These are phyloP conservation scores for Nemotelus nigrinus DNA, from an alignment of 2,888 invertebrate species.

Conservation along the genomic window DNA sequence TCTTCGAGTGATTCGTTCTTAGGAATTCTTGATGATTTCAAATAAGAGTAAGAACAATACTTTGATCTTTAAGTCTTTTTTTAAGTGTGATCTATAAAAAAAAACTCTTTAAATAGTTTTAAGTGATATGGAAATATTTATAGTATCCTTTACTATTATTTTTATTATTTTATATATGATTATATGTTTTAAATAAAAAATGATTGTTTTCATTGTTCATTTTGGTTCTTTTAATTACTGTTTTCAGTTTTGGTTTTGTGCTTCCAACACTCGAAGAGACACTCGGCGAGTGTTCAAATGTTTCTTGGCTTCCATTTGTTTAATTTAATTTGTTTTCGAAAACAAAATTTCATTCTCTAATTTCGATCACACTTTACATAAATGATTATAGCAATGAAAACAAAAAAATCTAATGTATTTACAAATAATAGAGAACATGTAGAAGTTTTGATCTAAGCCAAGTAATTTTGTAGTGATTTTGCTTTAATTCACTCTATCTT, in stretches of 20 bases:
- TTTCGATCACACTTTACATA: too few relatives aligned
- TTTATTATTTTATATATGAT: constrained; percentile 15
- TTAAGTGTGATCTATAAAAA: constrained; percentile 42
- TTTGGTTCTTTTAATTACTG: constrained; percentile 4
- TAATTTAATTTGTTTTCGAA: neutral
- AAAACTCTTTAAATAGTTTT: constrained; percentile 26
- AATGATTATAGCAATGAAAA: too few relatives aligned
- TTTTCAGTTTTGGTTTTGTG: neutral
- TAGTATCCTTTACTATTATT: constrained; percentile 39
- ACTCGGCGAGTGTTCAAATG: neutral
- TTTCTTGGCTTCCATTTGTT: constrained; percentile 28
- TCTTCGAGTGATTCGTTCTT: constrained; percentile 39
- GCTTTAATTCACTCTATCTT: too few relatives aligned
- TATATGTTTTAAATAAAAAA: constrained; percentile 21
- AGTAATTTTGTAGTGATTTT: too few relatives aligned
- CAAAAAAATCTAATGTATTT: too few relatives aligned
- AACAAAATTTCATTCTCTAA: neutral
- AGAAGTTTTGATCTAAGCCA: too few relatives aligned
- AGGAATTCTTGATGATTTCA: too few relatives aligned
- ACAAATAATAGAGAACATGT: too few relatives aligned
- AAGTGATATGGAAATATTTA: constrained; percentile 33
- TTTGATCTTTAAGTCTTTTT: constrained; percentile 34
- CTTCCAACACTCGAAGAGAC: constrained; percentile 12
- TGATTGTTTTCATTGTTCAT: constrained; percentile 35
- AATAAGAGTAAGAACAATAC: neutral